Evolutionary conservation across 2,888 invertebrate species (phyloP).

Genomic region (Spatulosminthurus flaviceps): DNA sequence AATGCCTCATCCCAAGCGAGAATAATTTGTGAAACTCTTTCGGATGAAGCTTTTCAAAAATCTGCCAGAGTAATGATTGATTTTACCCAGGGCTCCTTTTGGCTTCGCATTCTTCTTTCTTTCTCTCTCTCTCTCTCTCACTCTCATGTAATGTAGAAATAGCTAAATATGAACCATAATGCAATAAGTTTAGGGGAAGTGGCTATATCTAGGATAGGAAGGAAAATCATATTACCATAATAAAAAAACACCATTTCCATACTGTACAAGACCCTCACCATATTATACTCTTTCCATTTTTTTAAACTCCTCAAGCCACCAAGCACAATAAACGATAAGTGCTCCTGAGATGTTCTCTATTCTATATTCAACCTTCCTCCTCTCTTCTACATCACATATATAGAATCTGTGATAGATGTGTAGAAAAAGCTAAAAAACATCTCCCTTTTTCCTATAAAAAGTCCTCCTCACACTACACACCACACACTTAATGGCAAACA

Average conservation of each 20-base stretch:
- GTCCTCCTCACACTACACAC: too few species aligned
- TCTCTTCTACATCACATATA: slow-evolving; percentile 17
- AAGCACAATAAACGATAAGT: not conserved
- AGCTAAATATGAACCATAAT: slow-evolving; percentile 7
- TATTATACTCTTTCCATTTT: slow-evolving; percentile 14
- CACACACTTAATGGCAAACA: too few species aligned
- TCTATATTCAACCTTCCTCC: not conserved
- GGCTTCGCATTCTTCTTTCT: slow-evolving; percentile 32
- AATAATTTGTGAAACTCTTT: slow-evolving; percentile 49
- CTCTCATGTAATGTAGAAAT: too few species aligned
- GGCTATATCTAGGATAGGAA: too few species aligned
- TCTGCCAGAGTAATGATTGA: slow-evolving; percentile 47
- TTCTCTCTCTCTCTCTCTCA: slow-evolving; percentile 9
- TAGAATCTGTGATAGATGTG: not conserved
- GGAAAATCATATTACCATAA: not conserved
- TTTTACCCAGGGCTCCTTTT: slow-evolving; percentile 41
- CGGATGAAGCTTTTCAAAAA: slow-evolving; percentile 46
- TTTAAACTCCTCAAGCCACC: not conserved
- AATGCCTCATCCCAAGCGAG: slow-evolving; percentile 49
- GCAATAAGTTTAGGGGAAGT: slow-evolving; percentile 3
- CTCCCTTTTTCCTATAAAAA: too few species aligned
- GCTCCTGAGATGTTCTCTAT: not conserved
- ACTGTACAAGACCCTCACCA: not conserved
- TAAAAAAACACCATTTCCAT: not conserved
- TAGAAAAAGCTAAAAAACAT: not conserved